Percentiles rank a stretch among this genome's conserved stretches.
Conservation (phyloP, 92 coral and sea anemone genomes). For the Porites evermanni region DNA sequence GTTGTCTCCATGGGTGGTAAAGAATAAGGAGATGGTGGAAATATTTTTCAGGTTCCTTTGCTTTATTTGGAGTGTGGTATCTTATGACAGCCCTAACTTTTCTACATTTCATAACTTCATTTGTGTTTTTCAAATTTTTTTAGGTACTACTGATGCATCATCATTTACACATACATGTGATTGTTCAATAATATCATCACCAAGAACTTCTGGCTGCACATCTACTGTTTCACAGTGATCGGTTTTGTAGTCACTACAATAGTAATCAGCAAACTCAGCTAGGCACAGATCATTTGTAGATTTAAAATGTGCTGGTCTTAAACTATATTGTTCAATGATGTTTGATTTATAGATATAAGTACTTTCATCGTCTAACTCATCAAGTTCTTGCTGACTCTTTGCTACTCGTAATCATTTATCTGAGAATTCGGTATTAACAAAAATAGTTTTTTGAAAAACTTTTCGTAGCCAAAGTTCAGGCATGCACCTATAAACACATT, state of each 20-base stretch:
- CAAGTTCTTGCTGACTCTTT: conserved; percentile 64
- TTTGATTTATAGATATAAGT: conserved; percentile 64
- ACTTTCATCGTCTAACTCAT: conserved; percentile 71
- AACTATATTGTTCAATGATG: conserved; percentile 60
- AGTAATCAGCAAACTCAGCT: conserved; percentile 77
- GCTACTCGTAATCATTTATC: conserved; percentile 71
- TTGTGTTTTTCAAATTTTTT: conserved; percentile 37
- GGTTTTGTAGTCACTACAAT: conserved; percentile 54
- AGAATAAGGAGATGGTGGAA: conserved; percentile 56
- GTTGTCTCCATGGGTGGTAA: conserved; percentile 62
- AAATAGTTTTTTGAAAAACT: conserved; percentile 68
- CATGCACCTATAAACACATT: conserved; percentile 72
- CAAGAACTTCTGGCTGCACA: conserved; percentile 71
- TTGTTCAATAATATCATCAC: conserved; percentile 51
- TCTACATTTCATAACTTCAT: conserved; percentile 55
- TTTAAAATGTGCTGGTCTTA: conserved; percentile 49
- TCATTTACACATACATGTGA: conserved; percentile 3
- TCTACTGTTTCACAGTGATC: conserved; percentile 48
- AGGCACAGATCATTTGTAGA: conserved; percentile 41
- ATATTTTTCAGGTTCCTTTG: conserved; percentile 59
- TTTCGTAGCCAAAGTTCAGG: conserved; percentile 79
- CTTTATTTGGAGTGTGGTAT: conserved; percentile 50
- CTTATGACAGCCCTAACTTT: conserved; percentile 48
- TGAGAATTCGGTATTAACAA: conserved; percentile 70
- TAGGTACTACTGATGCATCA: conserved; percentile 4